Conservation (phyloP, 2,113 vertebrate species). For the Siniperca knerii region DNA sequence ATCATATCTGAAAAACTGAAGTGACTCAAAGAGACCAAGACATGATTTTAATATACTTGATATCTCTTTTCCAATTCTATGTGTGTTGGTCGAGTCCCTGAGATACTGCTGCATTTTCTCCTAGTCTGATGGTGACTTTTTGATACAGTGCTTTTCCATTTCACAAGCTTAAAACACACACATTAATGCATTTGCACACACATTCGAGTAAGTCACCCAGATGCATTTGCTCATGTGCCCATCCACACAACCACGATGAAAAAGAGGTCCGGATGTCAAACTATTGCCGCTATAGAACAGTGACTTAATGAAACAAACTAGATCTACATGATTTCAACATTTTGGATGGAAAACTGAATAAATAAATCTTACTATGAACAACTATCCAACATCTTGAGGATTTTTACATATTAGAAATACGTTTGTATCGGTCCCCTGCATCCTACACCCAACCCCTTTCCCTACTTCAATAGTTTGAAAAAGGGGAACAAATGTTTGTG, state of each 20-base stretch:
- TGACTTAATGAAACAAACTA: constrained; percentile 38
- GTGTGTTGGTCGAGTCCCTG: constrained; percentile 74
- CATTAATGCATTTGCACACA: constrained; percentile 14
- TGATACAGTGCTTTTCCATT: constrained; percentile 51
- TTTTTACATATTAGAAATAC: constrained; percentile 56
- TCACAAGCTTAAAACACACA: constrained; percentile 18
- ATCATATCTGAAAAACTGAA: constrained; percentile 27
- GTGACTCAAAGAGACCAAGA: constrained; percentile 47
- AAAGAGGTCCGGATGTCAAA: constrained; percentile 70
- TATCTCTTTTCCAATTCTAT: constrained; percentile 43
- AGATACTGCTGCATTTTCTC: constrained; percentile 68
- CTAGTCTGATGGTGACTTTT: constrained; percentile 33
- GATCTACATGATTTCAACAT: constrained; percentile 45
- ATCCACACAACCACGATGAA: constrained; percentile 39
- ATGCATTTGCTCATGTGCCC: constrained; percentile 4
- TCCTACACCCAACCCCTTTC: constrained; percentile 1
- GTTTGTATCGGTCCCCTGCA: constrained; percentile 19
- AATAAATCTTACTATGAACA: constrained; percentile 60
- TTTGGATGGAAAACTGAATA: constrained; percentile 60
- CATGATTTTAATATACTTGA: constrained; percentile 39
- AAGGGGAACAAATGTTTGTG: constrained; percentile 11
- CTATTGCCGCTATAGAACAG: constrained; percentile 53
- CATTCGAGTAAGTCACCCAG: background rate
- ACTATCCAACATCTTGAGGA: constrained; percentile 27
- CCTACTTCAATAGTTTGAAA: constrained; percentile 42